Evolutionary conservation across 2,113 vertebrate genomes (phyloP).

Genomic region (Cyprinodon variegatus): DNA sequence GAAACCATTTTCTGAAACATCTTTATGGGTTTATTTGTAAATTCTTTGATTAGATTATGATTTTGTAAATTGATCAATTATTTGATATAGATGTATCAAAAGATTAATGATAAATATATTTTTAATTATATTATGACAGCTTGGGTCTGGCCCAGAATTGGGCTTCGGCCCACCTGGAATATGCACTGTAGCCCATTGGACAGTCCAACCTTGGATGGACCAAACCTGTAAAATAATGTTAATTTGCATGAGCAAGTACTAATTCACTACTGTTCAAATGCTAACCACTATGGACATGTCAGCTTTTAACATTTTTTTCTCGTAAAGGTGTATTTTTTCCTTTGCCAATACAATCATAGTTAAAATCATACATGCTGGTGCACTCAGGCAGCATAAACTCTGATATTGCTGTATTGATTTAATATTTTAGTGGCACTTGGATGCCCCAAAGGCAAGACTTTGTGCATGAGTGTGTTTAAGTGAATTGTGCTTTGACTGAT

Average conservation of each 20-base stretch:
- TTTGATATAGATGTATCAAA: too few relatives aligned
- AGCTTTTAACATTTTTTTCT: constrained; percentile 31
- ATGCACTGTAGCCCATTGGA: too few relatives aligned
- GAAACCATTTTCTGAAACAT: too few relatives aligned
- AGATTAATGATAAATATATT: too few relatives aligned
- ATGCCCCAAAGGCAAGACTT: constrained; percentile 39
- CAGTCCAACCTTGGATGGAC: too few relatives aligned
- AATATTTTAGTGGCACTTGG: constrained; percentile 56
- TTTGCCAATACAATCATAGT: constrained; percentile 6
- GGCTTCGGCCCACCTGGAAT: too few relatives aligned
- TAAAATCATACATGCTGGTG: constrained; percentile 27
- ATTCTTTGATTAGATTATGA: too few relatives aligned
- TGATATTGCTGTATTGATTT: constrained; percentile 74
- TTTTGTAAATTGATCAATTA: too few relatives aligned
- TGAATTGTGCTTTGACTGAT: constrained; percentile 48
- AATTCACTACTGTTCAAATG: constrained; percentile 37
- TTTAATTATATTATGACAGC: too few relatives aligned
- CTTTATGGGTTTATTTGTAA: too few relatives aligned
- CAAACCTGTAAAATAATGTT: not conserved
- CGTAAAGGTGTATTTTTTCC: constrained; percentile 17
- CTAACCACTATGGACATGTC: constrained; percentile 17
- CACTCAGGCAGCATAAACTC: constrained; percentile 43
- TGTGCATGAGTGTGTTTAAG: constrained; percentile 42
- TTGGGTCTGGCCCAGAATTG: too few relatives aligned
- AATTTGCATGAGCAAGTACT: constrained; percentile 32